Percentiles rank a stretch among this genome's conserved stretches.
Evolutionary conservation across 2,888 invertebrate species (phyloP).

Genomic region (Clunio marinus): DNA sequence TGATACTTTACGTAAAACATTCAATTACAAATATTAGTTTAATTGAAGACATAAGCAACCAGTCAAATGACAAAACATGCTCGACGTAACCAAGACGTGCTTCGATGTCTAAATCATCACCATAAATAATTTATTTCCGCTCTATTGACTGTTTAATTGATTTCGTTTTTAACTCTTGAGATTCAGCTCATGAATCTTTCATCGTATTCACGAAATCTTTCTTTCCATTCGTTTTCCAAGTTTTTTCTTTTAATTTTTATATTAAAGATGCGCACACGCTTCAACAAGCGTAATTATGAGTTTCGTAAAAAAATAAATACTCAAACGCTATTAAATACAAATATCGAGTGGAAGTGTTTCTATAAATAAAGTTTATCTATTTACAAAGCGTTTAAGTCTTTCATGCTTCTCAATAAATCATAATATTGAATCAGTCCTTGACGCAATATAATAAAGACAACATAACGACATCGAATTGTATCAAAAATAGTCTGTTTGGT

Average conservation of each 20-base stretch:
- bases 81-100: no score
- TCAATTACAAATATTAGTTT: no score
- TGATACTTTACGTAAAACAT: no score
- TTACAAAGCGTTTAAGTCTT: conserved; percentile 4
- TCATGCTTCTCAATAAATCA: neutral
- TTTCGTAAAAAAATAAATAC: neutral
- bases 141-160: neutral
- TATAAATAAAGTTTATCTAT: neutral
- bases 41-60: no score
- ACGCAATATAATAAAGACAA: neutral
- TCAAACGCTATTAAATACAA: neutral
- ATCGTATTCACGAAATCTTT: neutral
- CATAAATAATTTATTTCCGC: neutral
- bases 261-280: conserved; percentile 7
- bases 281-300: no score
- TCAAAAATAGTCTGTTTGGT: neutral
- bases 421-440: neutral
- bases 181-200: neutral
- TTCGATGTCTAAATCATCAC: neutral
- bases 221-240: neutral
- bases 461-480: neutral
- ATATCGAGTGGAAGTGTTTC: neutral
- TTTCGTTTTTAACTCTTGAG: neutral
- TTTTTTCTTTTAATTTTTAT: neutral
- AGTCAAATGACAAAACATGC: no score